Evolutionary conservation across 2,888 invertebrate species (phyloP), one percentile per base, ranked within the genome.

Genomic region (Ophraella communa): DNA sequence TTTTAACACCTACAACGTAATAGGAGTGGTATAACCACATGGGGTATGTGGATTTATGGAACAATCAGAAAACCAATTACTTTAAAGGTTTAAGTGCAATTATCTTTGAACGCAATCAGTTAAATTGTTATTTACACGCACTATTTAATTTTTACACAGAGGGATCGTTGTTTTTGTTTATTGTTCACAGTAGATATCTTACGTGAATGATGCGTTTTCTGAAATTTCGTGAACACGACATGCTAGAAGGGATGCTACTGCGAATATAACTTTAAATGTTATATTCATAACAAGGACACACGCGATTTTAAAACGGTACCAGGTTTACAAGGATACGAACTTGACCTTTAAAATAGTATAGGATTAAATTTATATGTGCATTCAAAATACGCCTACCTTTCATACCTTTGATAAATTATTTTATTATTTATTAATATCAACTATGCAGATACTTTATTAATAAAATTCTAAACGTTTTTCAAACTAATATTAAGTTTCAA

Each of bases 291-390:
- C 74, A 76, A 76, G 76, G 74, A 67, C 74, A 71, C 77, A 77
- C 78, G 79, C 79, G 76, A 79, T 74, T 64, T 59, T 18, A 14
- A 54, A 67, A 64, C 65, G 76, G 80, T 80, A 76, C 79, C 80
- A 79, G 77, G 79, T 75, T 69, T 73, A 66, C 65, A 66, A 73
- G 68, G 74, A 72, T 69, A 73, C 74, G 74, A 76, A 76, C 78
- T 77, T 79, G 79, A 79, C 79, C 79, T 79, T 77, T 67, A 60
- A 59, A 39, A 5, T 39, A 18, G 20, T 11, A 17, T 8, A 39
- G 3, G 8, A 44, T 1, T 17, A 14, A 39, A 11, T 27, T 27
- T 8, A 27, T 27, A 27, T n/a, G n/a, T n/a, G n/a, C n/a, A n/a
- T n/a, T n/a, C n/a, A n/a, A n/a, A n/a, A n/a, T n/a, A n/a, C n/a